Conservation (phyloP, 1,140 invertebrate species). For the Temnothorax curvispinosus region DNA sequence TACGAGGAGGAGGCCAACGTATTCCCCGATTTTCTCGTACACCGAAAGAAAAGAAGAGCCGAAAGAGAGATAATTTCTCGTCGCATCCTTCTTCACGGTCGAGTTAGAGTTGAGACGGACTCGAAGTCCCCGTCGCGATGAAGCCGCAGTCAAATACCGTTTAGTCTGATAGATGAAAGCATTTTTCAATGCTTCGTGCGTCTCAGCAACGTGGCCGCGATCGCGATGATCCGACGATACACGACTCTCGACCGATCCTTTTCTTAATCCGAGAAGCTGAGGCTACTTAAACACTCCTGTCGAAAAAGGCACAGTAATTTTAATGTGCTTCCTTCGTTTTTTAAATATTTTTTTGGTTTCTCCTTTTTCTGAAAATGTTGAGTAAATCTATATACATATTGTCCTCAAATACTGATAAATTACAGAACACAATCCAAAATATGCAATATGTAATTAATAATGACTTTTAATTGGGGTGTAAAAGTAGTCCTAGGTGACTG, state of each 20-base stretch:
- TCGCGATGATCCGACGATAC: background rate
- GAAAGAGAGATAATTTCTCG: conserved; percentile 54
- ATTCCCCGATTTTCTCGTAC: conserved; percentile 63
- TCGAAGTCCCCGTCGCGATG: conserved; percentile 35
- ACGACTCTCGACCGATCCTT: background rate
- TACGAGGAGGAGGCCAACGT: conserved; percentile 2
- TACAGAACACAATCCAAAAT: too few species aligned
- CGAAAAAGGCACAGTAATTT: too few species aligned
- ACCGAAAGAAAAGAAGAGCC: background rate
- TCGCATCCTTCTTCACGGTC: conserved; percentile 50
- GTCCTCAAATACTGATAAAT: too few species aligned
- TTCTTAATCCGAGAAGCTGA: too few species aligned
- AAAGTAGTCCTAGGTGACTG: too few species aligned
- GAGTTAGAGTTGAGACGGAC: conserved; percentile 27
- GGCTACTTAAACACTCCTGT: too few species aligned
- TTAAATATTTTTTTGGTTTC: too few species aligned
- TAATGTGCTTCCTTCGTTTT: too few species aligned
- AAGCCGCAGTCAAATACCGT: conserved; percentile 74
- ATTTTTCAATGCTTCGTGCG: conserved; percentile 72
- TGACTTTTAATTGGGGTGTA: too few species aligned
- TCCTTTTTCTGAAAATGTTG: too few species aligned
- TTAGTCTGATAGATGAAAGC: conserved; percentile 73
- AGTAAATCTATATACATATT: too few species aligned
- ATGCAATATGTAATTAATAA: too few species aligned
- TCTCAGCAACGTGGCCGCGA: conserved; percentile 10